These are phyloP conservation scores for Latrodectus elegans DNA, from an alignment of 2,888 invertebrate species.

Conservation along the genomic window DNA sequence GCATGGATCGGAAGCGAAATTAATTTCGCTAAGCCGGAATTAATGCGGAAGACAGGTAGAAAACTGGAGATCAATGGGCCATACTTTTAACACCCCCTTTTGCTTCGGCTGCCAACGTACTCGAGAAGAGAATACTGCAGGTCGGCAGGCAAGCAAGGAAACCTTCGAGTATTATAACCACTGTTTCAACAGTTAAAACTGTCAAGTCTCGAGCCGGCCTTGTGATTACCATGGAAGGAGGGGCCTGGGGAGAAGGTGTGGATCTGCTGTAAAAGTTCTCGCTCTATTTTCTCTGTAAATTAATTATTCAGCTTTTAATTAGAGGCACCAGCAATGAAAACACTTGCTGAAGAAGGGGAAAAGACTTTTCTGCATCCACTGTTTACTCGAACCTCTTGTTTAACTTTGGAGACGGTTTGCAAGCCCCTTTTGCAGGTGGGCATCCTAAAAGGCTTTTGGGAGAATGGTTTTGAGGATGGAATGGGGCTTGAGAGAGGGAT, in stretches of 20 bases:
- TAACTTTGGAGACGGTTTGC: constrained; percentile 59
- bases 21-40: constrained; percentile 66
- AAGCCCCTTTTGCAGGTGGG: constrained; percentile 19
- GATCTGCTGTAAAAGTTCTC: constrained; percentile 60
- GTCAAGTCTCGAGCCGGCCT: constrained; percentile 50
- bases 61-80: constrained; percentile 56
- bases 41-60: constrained; percentile 47
- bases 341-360: constrained; percentile 62
- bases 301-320: constrained; percentile 69
- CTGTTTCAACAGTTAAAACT: constrained; percentile 67
- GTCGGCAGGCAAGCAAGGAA: background rate
- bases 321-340: constrained; percentile 66
- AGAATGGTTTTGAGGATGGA: constrained; percentile 14
- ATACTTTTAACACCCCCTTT: constrained; percentile 13
- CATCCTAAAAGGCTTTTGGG: constrained; percentile 1
- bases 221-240: constrained; percentile 15
- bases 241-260: background rate
- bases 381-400: constrained; percentile 66
- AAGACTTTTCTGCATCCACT: constrained; percentile 64
- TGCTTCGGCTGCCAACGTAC: constrained; percentile 13
- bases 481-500: constrained; percentile 5
- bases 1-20: constrained; percentile 29
- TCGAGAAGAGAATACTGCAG: background rate
- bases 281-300: constrained; percentile 69
- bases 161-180: constrained; percentile 50